phyloP scores from a whole-genome alignment of 1,140 invertebrate species.

The Bombus confusus region DNA sequence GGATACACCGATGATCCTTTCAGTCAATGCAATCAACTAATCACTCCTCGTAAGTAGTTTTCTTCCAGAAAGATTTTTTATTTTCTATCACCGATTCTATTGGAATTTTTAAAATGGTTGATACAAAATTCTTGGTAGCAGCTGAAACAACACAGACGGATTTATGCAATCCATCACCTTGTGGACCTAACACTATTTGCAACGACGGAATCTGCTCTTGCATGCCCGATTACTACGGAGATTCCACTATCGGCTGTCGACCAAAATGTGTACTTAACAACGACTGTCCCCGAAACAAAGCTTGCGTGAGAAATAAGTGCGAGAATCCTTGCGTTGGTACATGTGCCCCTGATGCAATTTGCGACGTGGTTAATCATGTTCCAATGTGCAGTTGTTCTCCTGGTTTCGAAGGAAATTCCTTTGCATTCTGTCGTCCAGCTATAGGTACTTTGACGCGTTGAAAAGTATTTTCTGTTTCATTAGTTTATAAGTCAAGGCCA shows the following conservation, averaged over 20 bases:
- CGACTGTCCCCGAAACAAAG: slow-evolving; percentile 88
- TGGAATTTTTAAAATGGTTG: too few relatives aligned
- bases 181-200: slow-evolving; percentile 86
- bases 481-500: not conserved
- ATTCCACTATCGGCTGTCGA: slow-evolving; percentile 85
- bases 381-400: slow-evolving; percentile 88
- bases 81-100: too few relatives aligned
- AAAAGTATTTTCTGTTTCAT: not conserved
- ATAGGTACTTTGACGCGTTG: slow-evolving; percentile 68
- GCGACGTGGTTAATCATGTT: slow-evolving; percentile 89
- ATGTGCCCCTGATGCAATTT: slow-evolving; percentile 88
- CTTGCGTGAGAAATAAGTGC: slow-evolving; percentile 88
- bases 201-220: slow-evolving; percentile 85
- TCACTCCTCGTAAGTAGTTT: slow-evolving; percentile 26
- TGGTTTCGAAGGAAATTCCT: slow-evolving; percentile 88
- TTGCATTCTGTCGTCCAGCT: slow-evolving; percentile 83
- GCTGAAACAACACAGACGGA: slow-evolving; percentile 74
- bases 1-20: slow-evolving; percentile 83
- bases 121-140: not conserved
- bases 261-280: slow-evolving; percentile 89
- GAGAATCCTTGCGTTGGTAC: slow-evolving; percentile 87
- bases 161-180: slow-evolving; percentile 86
- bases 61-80: not conserved
- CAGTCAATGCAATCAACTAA: slow-evolving; percentile 69
- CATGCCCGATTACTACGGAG: slow-evolving; percentile 85